Base-by-base conservation (phyloP, 2,113 vertebrate genomes). In the Chaetodon trifascialis region DNA sequence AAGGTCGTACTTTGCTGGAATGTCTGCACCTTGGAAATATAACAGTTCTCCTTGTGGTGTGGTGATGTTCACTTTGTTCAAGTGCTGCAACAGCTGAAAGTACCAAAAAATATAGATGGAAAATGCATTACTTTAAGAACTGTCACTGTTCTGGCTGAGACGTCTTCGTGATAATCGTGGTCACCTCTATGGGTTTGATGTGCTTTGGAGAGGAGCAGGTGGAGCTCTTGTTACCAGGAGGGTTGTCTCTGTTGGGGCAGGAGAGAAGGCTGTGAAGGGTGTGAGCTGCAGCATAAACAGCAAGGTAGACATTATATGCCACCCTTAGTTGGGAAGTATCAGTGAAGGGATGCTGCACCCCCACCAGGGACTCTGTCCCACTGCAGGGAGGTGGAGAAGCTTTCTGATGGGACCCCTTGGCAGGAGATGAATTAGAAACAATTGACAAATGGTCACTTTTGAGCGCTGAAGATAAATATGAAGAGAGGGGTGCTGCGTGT, bases 221-320 rank as follows among this genome's bases (percentile, higher is more conserved):
- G 66, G 80, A 80, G 56, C 71, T 86, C 16, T 79, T 83, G 38
- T 54, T 86, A 67, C 62, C 42, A 30, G 86, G 34, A 17, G 82
- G 52, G 15, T 17, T 79, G 7, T 81, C 69, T 40, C 21, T 74
- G 7, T 80, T 9, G 1, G 91, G 86, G 80, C 95, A 96, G 16
- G 72, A 78, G 21, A 95, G 89, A 47, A 94, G 84, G 54, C 86
- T 93, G 80, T 95, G 95, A 46, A 96, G 87, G 36, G 95, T 91
- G 23, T 96, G 89, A 38, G 95, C 96, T 54, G 89, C 92, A 49
- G 94, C 94, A 62, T 96, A 95, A 86, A 94, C 94, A 62, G 95
- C 95, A 34, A 95, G 86, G 64, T 96, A 96, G 16, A 95, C 90
- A 36, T 95, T 96, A 83, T 95, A 95, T 7, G 94, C 80, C 44